These are phyloP conservation scores for Anneissia japonica DNA, from an alignment of 35 echinoderm and acorn worm species.

Conservation along the genomic window DNA sequence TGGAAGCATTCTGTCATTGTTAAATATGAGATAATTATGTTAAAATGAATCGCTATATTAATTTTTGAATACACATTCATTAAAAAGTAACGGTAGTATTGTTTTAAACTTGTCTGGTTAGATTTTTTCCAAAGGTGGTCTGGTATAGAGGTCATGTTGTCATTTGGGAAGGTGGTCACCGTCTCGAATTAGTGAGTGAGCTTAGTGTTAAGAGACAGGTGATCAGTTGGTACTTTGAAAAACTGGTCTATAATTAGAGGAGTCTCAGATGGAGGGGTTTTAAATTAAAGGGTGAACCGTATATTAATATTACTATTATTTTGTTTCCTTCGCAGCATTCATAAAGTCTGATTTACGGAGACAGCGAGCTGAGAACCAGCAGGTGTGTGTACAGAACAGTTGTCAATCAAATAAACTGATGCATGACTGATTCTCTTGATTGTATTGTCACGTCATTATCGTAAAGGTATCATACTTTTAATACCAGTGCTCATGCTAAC, in stretches of 20 bases:
- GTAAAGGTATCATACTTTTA: neutral
- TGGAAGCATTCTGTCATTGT: too few species aligned
- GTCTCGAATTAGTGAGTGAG: too few species aligned
- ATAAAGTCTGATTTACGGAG: slow-evolving; percentile 70
- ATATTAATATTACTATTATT: neutral
- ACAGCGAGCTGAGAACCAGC: slow-evolving; percentile 55
- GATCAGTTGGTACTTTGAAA: neutral
- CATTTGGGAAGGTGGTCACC: neutral
- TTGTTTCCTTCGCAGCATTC: slow-evolving; percentile 33
- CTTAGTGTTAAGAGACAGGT: neutral
- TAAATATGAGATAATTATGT: too few species aligned
- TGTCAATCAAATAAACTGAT: neutral
- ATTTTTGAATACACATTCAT: too few species aligned
- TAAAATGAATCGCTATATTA: too few species aligned
- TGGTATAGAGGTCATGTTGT: neutral
- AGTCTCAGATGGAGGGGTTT: too few species aligned
- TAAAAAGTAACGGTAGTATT: too few species aligned
- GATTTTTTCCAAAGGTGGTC: neutral
- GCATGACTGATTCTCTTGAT: neutral
- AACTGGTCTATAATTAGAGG: too few species aligned
- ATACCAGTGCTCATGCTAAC: too few species aligned
- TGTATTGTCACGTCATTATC: neutral
- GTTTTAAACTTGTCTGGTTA: neutral
- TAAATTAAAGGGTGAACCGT: too few species aligned
- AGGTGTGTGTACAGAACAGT: slow-evolving; percentile 16